Base-by-base conservation (phyloP, 1,140 invertebrate species). In the Pseudomyrmex concolor region DNA sequence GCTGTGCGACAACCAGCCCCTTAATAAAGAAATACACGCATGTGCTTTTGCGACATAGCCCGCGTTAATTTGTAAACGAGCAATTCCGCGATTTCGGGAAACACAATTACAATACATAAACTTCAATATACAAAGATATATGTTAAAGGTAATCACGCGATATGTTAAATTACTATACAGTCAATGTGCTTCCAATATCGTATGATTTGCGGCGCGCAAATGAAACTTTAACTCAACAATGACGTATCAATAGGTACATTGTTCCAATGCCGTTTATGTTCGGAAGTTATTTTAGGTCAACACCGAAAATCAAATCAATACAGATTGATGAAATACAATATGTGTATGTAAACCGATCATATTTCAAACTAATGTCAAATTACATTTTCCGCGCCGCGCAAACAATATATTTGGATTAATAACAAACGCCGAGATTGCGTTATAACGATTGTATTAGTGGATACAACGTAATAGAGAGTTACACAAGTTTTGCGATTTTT, bases 151-250 rank as follows among this genome's bases (percentile, higher is more conserved):
- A 43, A 78, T 48, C n/a, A n/a, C 12, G 17, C 22, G 5, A 7
- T 59, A 7, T 34, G n/a, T 60, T 80, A 51, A 70, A 78, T 70
- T 70, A 17, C 64, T 78, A 17, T 51, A 59, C 66, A 71, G 70
- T 71, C 76, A 60, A 25, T 17, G 22, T 60, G 59, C 48, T 2
- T 34, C 34, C 17, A 34, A 34, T 57, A 78, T 5, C 13, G 15
- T 70, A 15, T 62, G 48, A 78, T 78, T 78, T 78, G 59, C 50
- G 60, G 43, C 0, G 22, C n/a, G 12, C 66, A 19, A 34, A 70
- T 80, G 66, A 80, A 80, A 70, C 59, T 80, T 80, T 80, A 57
- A 71, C 76, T 8, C n/a, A 8, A 45, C 64, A 60, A 59, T 70
- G 15, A 60, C 22, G 54, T 45, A 7, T 51, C 64, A 19, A 60